Evolutionary conservation across 2,797 vertebrate species (phyloP).

Genomic region (Brachyalestes nurse): DNA sequence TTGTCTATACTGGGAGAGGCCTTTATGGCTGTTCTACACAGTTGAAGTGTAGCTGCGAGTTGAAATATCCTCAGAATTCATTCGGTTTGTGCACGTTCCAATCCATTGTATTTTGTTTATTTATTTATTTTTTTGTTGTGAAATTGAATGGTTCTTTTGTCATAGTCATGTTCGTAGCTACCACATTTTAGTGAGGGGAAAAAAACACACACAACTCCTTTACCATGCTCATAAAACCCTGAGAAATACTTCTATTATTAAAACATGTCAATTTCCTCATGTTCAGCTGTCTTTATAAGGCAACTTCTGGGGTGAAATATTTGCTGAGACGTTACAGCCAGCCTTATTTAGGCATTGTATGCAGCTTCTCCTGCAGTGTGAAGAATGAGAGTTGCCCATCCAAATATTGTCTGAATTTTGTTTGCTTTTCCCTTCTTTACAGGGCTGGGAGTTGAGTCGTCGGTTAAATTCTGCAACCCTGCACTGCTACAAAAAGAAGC

Average conservation of each 20-base stretch:
- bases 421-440: conserved; percentile 47
- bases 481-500: conserved; percentile 78
- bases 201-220: no score
- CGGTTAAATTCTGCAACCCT: conserved; percentile 79
- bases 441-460: conserved; percentile 85
- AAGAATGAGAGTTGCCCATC: conserved; percentile 8
- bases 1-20: conserved; percentile 53
- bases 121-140: no score
- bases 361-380: not conserved
- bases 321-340: not conserved
- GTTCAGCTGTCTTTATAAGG: not conserved
- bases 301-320: not conserved
- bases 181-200: not conserved
- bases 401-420: not conserved
- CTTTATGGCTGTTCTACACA: not conserved
- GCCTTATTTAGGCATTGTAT: conserved; percentile 23
- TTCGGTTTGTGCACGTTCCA: not conserved
- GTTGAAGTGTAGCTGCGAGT: conserved; percentile 28
- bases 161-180: not conserved
- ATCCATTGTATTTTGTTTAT: not conserved
- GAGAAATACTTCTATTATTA: not conserved
- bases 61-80: not conserved
- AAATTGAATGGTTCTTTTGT: not conserved
- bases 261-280: not conserved
- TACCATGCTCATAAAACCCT: not conserved